Percentiles rank a stretch among this genome's conserved stretches.
Evolutionary conservation across 2,113 vertebrate genomes (phyloP).

Genomic region (Sylvilagus bachmani): DNA sequence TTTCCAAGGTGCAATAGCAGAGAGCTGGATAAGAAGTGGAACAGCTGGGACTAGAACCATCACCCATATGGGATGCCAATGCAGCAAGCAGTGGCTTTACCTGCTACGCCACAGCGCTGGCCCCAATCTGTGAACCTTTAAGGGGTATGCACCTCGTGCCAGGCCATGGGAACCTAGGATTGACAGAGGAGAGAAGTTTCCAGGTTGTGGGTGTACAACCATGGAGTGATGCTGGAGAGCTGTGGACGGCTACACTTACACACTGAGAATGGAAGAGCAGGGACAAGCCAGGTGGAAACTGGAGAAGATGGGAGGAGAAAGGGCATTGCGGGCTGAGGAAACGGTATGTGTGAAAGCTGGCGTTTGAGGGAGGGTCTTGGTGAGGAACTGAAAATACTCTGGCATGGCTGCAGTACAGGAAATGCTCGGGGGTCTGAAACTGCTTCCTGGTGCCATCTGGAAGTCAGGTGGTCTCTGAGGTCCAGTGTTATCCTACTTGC

Average conservation of each 20-base stretch:
- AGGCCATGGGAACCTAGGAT: not conserved
- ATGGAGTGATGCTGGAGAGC: not conserved
- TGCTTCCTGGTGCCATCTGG: not conserved
- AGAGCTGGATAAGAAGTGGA: too few relatives aligned
- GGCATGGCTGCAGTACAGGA: accelerated
- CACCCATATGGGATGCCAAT: too few relatives aligned
- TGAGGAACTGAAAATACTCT: not conserved
- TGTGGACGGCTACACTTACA: accelerated
- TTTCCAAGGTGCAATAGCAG: too few relatives aligned
- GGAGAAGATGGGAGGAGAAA: not conserved
- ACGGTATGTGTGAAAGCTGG: not conserved
- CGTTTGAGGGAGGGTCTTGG: not conserved
- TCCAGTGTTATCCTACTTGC: not conserved
- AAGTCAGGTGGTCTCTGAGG: not conserved
- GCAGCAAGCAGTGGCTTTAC: too few relatives aligned
- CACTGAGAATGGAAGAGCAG: not conserved
- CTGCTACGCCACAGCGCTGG: too few relatives aligned
- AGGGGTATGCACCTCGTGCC: too few relatives aligned
- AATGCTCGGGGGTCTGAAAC: not conserved
- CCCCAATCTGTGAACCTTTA: not conserved
- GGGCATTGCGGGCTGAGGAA: not conserved
- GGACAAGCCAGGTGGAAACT: not conserved
- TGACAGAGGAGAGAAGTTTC: not conserved
- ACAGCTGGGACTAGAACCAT: too few relatives aligned
- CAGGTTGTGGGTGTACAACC: too few relatives aligned